Evolutionary conservation across 2,797 vertebrate species (phyloP).

Genomic region (Enteromius unitaeniatus): DNA sequence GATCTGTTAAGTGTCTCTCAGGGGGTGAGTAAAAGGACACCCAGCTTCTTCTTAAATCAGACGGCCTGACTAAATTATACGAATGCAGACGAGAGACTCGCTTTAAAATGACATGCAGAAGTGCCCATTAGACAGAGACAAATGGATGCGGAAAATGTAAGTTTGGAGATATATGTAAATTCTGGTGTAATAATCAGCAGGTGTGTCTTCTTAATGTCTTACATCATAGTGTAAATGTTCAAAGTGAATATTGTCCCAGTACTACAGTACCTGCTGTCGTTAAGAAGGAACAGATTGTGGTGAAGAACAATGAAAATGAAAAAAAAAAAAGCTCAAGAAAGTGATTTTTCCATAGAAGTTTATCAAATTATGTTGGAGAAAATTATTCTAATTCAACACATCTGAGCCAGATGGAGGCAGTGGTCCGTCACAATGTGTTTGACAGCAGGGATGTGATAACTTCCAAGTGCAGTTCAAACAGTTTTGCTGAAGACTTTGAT

Average conservation of each 20-base stretch:
- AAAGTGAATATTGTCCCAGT: constrained; percentile 43
- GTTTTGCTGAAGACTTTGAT: constrained; percentile 62
- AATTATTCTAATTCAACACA: constrained; percentile 62
- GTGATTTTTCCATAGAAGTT: constrained; percentile 29
- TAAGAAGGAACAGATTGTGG: constrained; percentile 51
- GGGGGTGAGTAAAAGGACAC: constrained; percentile 54
- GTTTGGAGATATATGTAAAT: constrained; percentile 17
- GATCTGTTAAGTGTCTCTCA: constrained; percentile 57
- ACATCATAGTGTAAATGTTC: constrained; percentile 38
- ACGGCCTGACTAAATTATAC: constrained; percentile 24
- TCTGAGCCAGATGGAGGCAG: constrained; percentile 74
- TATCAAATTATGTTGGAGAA: constrained; percentile 60
- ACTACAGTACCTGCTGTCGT: constrained; percentile 43
- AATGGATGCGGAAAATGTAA: constrained; percentile 14
- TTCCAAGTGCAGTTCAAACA: constrained; percentile 74
- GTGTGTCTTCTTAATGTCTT: constrained; percentile 28
- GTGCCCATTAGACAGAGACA: constrained; percentile 28
- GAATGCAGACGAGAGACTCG: not conserved
- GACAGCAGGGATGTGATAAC: constrained; percentile 79
- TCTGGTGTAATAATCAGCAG: constrained; percentile 35
- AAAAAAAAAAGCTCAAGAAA: constrained; percentile 34
- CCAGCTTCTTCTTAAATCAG: constrained; percentile 30
- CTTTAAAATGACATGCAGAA: constrained; percentile 16
- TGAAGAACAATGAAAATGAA: constrained; percentile 54
- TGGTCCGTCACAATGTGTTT: constrained; percentile 74